Conservation (phyloP, 2,113 vertebrate species). For the Alectura lathami region DNA sequence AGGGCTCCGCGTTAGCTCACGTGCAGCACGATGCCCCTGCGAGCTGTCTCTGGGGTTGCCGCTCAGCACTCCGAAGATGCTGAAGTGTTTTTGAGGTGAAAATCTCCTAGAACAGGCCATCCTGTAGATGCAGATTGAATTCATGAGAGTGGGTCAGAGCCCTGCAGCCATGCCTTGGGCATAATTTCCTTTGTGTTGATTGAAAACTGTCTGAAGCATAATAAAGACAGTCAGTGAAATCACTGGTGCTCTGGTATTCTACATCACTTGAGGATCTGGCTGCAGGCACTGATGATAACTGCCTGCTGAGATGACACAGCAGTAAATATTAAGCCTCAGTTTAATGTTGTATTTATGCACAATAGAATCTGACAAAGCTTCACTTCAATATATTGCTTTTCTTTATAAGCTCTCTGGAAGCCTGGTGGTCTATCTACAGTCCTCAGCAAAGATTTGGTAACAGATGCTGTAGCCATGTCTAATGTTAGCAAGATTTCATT, state of each 20-base stretch:
- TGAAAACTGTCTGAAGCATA: not conserved
- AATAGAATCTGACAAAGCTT: slow-evolving; percentile 28
- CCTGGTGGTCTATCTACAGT: not conserved
- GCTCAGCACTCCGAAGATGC: rapidly evolving
- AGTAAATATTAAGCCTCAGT: slow-evolving; percentile 23
- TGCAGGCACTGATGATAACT: not conserved
- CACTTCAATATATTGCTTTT: slow-evolving; percentile 15
- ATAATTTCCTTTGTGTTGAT: not conserved
- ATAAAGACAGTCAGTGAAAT: not conserved
- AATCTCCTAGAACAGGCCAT: not conserved
- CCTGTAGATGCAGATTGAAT: not conserved
- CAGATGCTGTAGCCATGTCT: slow-evolving; percentile 48
- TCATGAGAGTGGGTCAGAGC: not conserved
- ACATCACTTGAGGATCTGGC: not conserved
- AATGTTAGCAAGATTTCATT: slow-evolving; percentile 40
- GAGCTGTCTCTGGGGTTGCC: not conserved
- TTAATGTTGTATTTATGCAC: not conserved
- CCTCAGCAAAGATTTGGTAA: slow-evolving; percentile 40
- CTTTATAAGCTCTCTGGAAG: not conserved
- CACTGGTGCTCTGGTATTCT: not conserved
- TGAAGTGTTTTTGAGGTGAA: not conserved
- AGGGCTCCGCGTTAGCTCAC: not conserved
- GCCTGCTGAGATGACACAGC: slow-evolving; percentile 4
- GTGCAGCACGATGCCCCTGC: not conserved
- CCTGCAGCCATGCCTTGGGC: not conserved